These are phyloP conservation scores for Tachycineta bicolor DNA, from an alignment of 2,113 vertebrate species.

Conservation along the genomic window DNA sequence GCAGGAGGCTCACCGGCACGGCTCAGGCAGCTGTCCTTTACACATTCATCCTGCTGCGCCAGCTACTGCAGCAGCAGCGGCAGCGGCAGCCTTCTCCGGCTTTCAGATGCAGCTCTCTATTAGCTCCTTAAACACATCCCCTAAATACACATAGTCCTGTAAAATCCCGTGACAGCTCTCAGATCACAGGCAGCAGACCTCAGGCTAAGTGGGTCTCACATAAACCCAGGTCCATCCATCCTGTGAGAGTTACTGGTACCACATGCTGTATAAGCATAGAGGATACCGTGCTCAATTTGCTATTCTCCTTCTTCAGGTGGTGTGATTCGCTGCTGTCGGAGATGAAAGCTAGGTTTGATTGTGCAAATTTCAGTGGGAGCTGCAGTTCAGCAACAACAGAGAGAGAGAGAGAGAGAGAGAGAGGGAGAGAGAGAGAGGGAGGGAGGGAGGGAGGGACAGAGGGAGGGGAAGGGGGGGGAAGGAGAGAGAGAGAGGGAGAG, in stretches of 20 bases:
- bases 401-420: not conserved
- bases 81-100: slow-evolving; percentile 31
- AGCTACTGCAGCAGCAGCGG: slow-evolving; percentile 65
- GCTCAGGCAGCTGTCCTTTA: slow-evolving; percentile 49
- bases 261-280: not conserved
- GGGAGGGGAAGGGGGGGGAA: no score
- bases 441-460: not conserved
- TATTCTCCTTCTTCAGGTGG: slow-evolving; percentile 67
- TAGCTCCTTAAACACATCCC: slow-evolving; percentile 43
- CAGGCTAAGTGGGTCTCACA: not conserved
- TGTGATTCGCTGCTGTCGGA: slow-evolving; percentile 57
- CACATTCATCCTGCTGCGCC: slow-evolving; percentile 70
- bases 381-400: slow-evolving; percentile 70
- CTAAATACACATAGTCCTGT: not conserved
- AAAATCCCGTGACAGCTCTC: slow-evolving; percentile 52
- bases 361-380: slow-evolving; percentile 77
- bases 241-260: slow-evolving; percentile 3
- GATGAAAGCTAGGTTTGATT: slow-evolving; percentile 69
- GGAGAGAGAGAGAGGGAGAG: not conserved
- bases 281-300: not conserved
- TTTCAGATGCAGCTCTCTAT: slow-evolving; percentile 33
- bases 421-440: not conserved
- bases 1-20: not conserved
- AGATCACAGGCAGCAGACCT: slow-evolving; percentile 21
- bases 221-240: not conserved